Evolutionary conservation across 2,888 invertebrate genomes (phyloP).

Genomic region (Nezara viridula): DNA sequence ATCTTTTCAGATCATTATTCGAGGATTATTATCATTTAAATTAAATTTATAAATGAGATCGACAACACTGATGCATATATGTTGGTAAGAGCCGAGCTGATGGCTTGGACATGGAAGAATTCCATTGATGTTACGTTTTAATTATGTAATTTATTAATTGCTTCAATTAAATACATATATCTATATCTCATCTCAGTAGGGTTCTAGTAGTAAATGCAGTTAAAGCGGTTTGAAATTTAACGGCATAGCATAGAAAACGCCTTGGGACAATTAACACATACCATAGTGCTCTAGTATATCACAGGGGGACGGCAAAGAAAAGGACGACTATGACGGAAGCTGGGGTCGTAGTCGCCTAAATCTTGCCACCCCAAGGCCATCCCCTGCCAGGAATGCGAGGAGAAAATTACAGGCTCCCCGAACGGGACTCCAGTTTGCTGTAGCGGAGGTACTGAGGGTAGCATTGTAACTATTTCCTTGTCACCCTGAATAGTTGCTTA

Average conservation of each 20-base stretch:
- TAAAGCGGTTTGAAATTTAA: background rate
- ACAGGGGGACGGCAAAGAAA: constrained; percentile 14
- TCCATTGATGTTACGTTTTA: too few relatives aligned
- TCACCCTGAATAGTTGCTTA: background rate
- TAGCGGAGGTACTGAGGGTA: background rate
- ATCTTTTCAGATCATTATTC: too few relatives aligned
- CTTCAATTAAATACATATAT: background rate
- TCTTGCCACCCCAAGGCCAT: constrained; percentile 40
- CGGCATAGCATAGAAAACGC: constrained; percentile 9
- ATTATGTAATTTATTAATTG: background rate
- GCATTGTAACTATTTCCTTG: constrained; percentile 30
- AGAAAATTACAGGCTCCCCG: constrained; percentile 45
- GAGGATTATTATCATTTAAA: too few relatives aligned
- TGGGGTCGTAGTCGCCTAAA: constrained; percentile 30
- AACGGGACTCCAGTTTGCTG: background rate
- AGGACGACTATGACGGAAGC: constrained; percentile 51
- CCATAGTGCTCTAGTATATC: constrained; percentile 10
- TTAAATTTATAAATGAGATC: too few relatives aligned
- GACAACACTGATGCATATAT: too few relatives aligned
- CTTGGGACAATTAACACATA: constrained; percentile 46
- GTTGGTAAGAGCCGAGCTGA: too few relatives aligned
- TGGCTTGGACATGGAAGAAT: too few relatives aligned
- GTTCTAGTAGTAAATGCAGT: background rate
- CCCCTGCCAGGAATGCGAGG: constrained; percentile 38
- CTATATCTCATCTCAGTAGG: background rate